Evolutionary conservation across 2,797 vertebrate species (phyloP).

Genomic region (Miopithecus talapoin): DNA sequence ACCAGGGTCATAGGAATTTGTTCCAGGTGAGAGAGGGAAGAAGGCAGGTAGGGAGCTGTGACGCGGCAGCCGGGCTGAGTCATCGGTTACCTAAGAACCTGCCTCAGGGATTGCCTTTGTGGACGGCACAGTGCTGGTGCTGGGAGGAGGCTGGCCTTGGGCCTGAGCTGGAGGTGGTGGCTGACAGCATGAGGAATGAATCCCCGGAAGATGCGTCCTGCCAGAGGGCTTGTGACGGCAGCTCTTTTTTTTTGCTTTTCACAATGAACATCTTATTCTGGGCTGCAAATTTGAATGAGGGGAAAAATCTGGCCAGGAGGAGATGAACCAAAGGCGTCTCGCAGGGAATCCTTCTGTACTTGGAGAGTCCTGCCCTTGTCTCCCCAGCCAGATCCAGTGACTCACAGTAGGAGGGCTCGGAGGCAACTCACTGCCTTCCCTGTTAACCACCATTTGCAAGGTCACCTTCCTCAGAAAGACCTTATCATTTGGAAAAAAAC

Average conservation of each 20-base stretch:
- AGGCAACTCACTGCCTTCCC: neutral
- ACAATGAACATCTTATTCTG: conserved; percentile 43
- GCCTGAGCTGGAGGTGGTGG: conserved; percentile 42
- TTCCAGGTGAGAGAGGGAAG: neutral
- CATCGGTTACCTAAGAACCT: neutral
- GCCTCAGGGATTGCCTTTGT: conserved; percentile 30
- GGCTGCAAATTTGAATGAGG: neutral
- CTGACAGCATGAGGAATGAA: neutral
- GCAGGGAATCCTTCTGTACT: neutral
- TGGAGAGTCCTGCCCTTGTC: neutral
- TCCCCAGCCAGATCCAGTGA: neutral
- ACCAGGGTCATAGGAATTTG: neutral
- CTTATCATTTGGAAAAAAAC: neutral
- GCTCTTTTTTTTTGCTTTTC: conserved; percentile 31
- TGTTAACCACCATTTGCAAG: neutral
- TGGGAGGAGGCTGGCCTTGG: conserved; percentile 36
- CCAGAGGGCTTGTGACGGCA: neutral
- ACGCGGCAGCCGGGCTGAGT: neutral
- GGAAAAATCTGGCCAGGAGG: neutral
- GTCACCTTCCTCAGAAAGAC: neutral
- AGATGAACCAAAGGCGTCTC: neutral
- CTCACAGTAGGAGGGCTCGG: neutral
- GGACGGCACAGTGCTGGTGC: neutral
- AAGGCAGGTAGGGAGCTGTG: neutral
- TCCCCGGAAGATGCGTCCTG: conserved; percentile 42